These are phyloP conservation scores for Borostomias antarcticus DNA, from an alignment of 2,797 vertebrate species.

Conservation along the genomic window DNA sequence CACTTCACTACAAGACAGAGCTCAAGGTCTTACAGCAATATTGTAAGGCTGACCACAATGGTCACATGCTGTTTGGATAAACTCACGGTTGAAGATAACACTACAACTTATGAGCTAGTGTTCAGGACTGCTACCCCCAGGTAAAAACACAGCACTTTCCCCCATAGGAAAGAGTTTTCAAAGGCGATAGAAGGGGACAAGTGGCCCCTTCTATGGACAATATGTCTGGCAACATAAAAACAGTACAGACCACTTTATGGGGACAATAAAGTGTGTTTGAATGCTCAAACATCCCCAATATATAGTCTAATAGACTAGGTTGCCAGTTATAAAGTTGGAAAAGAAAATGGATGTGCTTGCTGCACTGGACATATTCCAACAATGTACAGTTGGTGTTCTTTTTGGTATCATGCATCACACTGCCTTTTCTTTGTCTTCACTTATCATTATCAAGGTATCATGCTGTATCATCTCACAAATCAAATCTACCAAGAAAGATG, in stretches of 20 bases:
- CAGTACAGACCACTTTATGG: too few species aligned
- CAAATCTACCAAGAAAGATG: neutral
- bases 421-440: neutral
- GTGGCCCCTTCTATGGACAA: too few species aligned
- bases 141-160: neutral
- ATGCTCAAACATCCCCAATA: neutral
- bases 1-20: constrained; percentile 17
- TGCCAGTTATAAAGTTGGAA: neutral
- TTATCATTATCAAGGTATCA: neutral
- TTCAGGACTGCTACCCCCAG: neutral
- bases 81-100: neutral
- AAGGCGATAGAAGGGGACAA: neutral
- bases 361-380: neutral
- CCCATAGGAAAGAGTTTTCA: neutral
- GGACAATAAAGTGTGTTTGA: too few species aligned
- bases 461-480: neutral
- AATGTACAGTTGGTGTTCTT: neutral
- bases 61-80: constrained; percentile 21
- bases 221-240: neutral
- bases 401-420: constrained; percentile 6
- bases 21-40: constrained; percentile 19
- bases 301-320: too few species aligned
- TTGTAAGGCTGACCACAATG: constrained; percentile 1
- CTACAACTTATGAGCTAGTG: neutral
- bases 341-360: neutral